These are phyloP conservation scores for Dicrostonyx torquatus DNA, from an alignment of 2,797 vertebrate genomes.

Conservation along the genomic window DNA sequence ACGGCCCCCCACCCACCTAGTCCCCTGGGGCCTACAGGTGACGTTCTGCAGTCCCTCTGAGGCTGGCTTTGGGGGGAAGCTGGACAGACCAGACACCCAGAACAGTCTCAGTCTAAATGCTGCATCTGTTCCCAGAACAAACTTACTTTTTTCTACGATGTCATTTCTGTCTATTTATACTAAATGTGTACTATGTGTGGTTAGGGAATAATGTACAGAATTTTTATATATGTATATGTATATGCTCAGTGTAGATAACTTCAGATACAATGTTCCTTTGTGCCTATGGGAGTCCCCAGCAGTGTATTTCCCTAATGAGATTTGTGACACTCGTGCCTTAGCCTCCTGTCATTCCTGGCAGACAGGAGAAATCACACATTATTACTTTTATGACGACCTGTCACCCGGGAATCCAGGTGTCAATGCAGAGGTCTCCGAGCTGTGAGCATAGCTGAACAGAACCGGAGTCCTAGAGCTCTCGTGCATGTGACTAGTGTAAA, in stretches of 20 bases:
- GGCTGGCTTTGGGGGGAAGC: not conserved
- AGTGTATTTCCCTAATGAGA: conserved; percentile 19
- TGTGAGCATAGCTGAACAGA: fast-evolving
- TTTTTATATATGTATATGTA: not conserved
- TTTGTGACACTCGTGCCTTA: conserved; percentile 55
- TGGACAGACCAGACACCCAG: conserved; percentile 31
- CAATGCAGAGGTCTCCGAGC: too few relatives aligned
- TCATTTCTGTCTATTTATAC: conserved; percentile 77
- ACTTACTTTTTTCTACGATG: conserved; percentile 78
- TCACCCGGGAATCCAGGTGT: not conserved
- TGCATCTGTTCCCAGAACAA: conserved; percentile 48
- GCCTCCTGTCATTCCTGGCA: conserved; percentile 15
- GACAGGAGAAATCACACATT: not conserved
- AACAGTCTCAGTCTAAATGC: conserved; percentile 45
- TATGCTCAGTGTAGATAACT: not conserved
- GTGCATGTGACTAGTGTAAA: not conserved
- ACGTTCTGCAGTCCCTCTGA: not conserved
- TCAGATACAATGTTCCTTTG: not conserved
- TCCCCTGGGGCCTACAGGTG: fast-evolving
- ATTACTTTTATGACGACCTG: not conserved
- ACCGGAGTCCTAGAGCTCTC: fast-evolving
- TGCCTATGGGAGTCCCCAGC: not conserved
- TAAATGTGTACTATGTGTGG: conserved; percentile 20
- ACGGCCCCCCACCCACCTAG: conserved; percentile 94
- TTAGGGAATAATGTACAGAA: not conserved